Percentiles rank a stretch among this genome's conserved stretches.
Conservation (phyloP, 2,888 invertebrate species). For the Macrophya alboannulata region DNA sequence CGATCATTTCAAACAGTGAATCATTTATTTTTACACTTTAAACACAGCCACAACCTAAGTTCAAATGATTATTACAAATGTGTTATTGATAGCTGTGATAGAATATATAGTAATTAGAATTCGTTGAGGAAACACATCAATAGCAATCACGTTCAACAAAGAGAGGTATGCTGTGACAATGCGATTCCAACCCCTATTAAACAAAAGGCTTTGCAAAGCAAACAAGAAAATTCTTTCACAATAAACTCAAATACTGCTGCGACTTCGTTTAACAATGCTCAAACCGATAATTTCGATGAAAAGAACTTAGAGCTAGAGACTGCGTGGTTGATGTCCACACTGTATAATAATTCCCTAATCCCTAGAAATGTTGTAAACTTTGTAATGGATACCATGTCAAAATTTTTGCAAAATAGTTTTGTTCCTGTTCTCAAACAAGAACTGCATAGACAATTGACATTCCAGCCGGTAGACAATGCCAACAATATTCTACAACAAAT, state of each 20-base stretch:
- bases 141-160: neutral
- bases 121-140: neutral
- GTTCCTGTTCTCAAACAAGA: neutral
- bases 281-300: neutral
- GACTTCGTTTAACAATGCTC: neutral
- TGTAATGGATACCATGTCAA: neutral
- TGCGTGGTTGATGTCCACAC: slow-evolving; percentile 14
- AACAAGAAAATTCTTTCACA: neutral
- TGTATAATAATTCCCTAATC: neutral
- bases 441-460: neutral
- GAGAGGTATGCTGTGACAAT: neutral
- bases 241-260: neutral
- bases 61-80: no score
- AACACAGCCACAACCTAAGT: no score
- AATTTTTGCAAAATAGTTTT: neutral
- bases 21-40: neutral
- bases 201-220: neutral
- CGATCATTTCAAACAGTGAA: neutral
- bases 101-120: neutral
- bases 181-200: neutral
- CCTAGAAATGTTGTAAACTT: neutral
- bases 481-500: neutral
- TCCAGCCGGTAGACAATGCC: neutral
- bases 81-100: neutral
- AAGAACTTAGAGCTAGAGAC: neutral